A percentile compares a stretch with the other conserved stretches of the same genome.
These are phyloP conservation scores for Neocrepidodera transversa DNA, from an alignment of 2,888 invertebrate species.

Conservation along the genomic window DNA sequence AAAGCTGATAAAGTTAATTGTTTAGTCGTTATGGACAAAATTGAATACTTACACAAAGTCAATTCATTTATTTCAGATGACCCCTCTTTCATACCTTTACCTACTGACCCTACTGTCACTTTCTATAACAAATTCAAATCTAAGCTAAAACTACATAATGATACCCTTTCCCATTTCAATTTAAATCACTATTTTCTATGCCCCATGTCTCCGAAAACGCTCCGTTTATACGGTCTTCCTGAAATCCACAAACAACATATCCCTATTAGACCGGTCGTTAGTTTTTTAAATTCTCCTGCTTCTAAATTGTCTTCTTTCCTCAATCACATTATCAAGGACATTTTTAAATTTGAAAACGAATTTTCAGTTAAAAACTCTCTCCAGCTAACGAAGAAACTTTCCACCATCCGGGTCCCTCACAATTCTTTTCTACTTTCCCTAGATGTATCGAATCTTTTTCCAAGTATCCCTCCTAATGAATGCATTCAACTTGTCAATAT, in stretches of 20 bases:
- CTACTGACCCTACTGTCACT: not conserved
- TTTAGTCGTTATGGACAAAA: not conserved
- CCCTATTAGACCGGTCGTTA: not conserved
- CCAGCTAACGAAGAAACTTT: not conserved
- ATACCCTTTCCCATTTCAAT: not conserved
- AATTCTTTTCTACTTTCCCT: not conserved
- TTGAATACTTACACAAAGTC: not conserved
- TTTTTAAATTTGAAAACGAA: not conserved
- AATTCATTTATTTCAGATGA: not conserved
- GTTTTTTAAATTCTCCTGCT: not conserved
- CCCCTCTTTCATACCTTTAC: not conserved
- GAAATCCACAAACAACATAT: not conserved
- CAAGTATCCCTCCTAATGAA: not conserved
- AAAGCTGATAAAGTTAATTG: not conserved
- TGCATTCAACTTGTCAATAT: too few species aligned
- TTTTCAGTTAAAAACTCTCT: not conserved
- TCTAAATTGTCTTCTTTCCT: not conserved
- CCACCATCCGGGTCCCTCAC: not conserved
- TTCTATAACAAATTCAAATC: not conserved
- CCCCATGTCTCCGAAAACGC: not conserved
- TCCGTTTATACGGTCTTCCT: not conserved
- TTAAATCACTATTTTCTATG: not conserved
- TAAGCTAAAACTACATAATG: not conserved
- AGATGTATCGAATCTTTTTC: not conserved
- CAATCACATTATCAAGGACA: not conserved